Evolutionary conservation across 2,113 vertebrate genomes (phyloP).

Genomic region (Eudyptes chrysolophus): DNA sequence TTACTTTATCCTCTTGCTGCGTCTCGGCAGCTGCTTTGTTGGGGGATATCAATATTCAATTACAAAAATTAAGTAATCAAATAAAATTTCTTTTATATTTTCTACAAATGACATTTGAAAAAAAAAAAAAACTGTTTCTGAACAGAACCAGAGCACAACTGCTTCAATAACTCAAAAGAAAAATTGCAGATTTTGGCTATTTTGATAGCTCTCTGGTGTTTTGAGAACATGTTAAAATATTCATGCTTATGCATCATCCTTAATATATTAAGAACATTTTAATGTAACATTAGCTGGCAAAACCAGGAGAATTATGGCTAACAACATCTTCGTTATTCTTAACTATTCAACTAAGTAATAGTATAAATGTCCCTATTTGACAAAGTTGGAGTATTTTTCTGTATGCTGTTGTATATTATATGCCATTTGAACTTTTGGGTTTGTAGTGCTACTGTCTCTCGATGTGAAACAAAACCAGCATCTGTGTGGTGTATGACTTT

Average conservation of each 20-base stretch:
- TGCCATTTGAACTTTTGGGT: not conserved
- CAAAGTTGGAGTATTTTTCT: not conserved
- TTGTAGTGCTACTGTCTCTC: not conserved
- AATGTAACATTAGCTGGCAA: not conserved
- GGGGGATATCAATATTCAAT: constrained; percentile 40
- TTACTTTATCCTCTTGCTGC: constrained; percentile 49
- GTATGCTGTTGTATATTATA: not conserved
- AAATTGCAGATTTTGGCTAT: not conserved
- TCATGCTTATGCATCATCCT: not conserved
- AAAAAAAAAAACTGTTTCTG: not conserved
- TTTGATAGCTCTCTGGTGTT: not conserved
- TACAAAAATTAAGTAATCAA: constrained; percentile 29
- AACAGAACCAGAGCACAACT: not conserved
- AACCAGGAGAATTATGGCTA: not conserved
- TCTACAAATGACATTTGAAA: not conserved
- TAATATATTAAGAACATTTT: not conserved
- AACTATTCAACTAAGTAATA: not conserved
- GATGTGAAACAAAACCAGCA: not conserved
- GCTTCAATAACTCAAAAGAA: not conserved
- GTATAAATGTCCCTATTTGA: not conserved
- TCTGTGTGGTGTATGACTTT: not conserved
- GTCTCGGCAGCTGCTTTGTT: constrained; percentile 47
- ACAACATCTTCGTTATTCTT: not conserved
- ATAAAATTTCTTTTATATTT: constrained; percentile 8
- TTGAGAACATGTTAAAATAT: not conserved